Base-by-base conservation (phyloP, 2,797 vertebrate genomes). In the Spondyliosoma cantharus region DNA sequence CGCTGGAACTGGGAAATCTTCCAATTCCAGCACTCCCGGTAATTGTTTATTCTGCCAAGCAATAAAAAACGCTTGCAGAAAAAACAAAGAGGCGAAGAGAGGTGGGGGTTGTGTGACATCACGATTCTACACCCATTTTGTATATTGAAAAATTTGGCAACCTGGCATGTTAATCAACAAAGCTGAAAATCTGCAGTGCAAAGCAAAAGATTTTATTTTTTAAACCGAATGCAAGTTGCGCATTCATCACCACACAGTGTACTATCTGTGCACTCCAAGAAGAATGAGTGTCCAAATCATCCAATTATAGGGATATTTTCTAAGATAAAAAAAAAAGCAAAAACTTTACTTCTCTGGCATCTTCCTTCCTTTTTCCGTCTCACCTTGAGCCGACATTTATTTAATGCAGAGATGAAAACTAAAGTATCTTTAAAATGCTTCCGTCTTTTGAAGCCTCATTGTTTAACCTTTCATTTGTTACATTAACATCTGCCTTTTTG, bases 231-330 rank as follows among this genome's bases (percentile, higher is more conserved):
- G 45, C 16, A 46, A 0, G 58, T 46, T 25, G 13, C 0, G 11
- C 20, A 24, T 11, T 6, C 8, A 37, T 37, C 71, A 58, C 59
- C 3, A 42, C 54, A 27, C n/a, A 37, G 13, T 42, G 24, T 3
- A 37, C 6, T 24, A 54, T 63, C 7, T 71, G 7, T 74, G 52
- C 1, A 27, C 37, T 43, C 42, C 22, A 25, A 70, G 62, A 84
- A 52, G 5, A 62, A 58, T 24, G 63, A 29, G 8, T 42, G 50
- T 56, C 24, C 12, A 8, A 45, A 29, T 0, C 14, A 63, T 71
- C 25, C 71, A 9, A 74, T 60, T 32, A 65, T 6, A 24, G 4
- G 13, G 0, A 66, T 15, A 19, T 42, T 75, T 77, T 43, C 52
- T 65, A 15, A 63, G 7, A 59, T 63, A 0, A 42, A 42, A 81